Base-by-base conservation (phyloP, 2,888 invertebrate genomes). In the Eutolmus rufibarbis region DNA sequence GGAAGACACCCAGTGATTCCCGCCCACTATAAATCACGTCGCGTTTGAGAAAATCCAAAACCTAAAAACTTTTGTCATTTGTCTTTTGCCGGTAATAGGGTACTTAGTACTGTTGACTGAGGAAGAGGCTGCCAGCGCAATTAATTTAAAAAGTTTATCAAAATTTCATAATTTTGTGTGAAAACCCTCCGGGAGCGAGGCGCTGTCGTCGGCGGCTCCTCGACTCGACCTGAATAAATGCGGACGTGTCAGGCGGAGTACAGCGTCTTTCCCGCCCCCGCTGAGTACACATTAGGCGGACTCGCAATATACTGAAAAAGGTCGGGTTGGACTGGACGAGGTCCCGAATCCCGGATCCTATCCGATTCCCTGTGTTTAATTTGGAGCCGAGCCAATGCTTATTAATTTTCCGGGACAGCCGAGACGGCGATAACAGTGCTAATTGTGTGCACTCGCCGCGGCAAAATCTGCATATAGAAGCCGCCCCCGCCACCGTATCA, bases 101-200 rank as follows among this genome's bases (percentile, higher is more conserved):
- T 82, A 82, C 82, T 82, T 82, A 82, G 82, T 82, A 56, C 37
- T 34, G 46, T 85, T 74, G 85, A 46, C 74, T 43, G 74, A 16
- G 85, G 16, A 85, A 46, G 74, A 74, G 43, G 43, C 43, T 85
- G 85, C 85, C 85, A 85, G 23, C 43, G 74, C 74, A 85, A 85
- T 74, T 74, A 74, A 85, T 85, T 85, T 85, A 74, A 74, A 85
- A 85, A 74, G 85, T 85, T 74, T 74, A 85, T 85, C 85, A 85
- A 85, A 40, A 85, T 85, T 85, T 74, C 85, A 85, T 74, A 85
- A 85, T 74, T 85, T 16, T 46, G 43, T 43, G 40, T 8, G 31
- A 81, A 66, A 66, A 66, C 2, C 31, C 56, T 51, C 81, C 34
- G 81, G 56, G 56, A 86, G 56, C 86, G 77, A 43, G 76, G 34